A percentile compares a stretch with the other conserved stretches of the same genome.
Evolutionary conservation across 2,797 vertebrate species (phyloP).

Genomic region (Sebastiscus tertius): DNA sequence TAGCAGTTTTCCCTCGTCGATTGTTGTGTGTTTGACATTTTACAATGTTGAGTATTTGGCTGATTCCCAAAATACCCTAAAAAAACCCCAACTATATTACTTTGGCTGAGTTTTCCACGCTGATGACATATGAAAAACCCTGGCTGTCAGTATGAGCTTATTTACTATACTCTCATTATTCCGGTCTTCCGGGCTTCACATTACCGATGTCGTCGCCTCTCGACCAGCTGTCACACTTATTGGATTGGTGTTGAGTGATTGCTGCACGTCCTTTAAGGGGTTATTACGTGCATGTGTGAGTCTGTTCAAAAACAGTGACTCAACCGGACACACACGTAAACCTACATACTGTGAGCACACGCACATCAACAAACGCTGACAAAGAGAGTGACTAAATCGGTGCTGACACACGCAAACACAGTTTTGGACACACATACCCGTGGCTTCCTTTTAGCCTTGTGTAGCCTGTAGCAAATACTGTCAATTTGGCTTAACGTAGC

Average conservation of each 20-base stretch:
- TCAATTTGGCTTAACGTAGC: constrained; percentile 51
- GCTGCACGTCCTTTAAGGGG: constrained; percentile 40
- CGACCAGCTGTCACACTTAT: constrained; percentile 64
- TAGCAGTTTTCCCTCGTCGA: not conserved
- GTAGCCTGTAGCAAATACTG: constrained; percentile 37
- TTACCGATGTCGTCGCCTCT: constrained; percentile 40
- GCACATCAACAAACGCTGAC: constrained; percentile 12
- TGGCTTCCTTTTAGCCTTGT: constrained; percentile 31
- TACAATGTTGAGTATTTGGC: not conserved
- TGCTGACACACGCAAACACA: constrained; percentile 18
- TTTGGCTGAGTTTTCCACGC: not conserved
- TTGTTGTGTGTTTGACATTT: not conserved
- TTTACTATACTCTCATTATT: constrained; percentile 60
- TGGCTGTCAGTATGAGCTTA: constrained; percentile 65
- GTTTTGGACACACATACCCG: constrained; percentile 26
- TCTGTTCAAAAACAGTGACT: constrained; percentile 33
- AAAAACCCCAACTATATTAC: not conserved
- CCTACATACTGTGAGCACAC: not conserved
- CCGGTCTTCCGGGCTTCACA: constrained; percentile 40
- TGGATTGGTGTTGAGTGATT: constrained; percentile 68
- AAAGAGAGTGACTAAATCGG: constrained; percentile 17
- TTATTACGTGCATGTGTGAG: constrained; percentile 25
- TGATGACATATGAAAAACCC: constrained; percentile 42
- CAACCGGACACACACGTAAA: constrained; percentile 4
- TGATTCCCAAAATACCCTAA: not conserved